Base-by-base conservation (phyloP, 2,113 vertebrate genomes). In the Crotophaga sulcirostris region DNA sequence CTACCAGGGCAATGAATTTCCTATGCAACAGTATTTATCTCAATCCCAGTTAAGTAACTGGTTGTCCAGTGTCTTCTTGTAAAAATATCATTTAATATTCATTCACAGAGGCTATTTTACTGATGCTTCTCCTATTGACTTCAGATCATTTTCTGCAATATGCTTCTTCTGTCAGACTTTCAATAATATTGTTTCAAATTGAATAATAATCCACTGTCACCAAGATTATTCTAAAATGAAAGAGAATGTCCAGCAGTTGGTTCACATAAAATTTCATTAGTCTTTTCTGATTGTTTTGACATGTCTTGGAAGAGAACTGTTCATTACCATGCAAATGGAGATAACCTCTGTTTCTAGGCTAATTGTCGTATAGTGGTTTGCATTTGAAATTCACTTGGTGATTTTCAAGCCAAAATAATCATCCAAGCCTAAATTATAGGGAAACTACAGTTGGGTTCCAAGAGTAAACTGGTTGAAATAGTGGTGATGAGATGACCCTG, bases 321-420 rank as follows among this genome's bases (percentile, higher is more conserved):
- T 94, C 47, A 83, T 95, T 95, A 92, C 45, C 69, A 94, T 74
- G 69, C 62, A 93, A 95, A 93, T 74, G 34, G 69, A 92, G 87
- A 82, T 58, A 96, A 90, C 51, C 73, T 82, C 78, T 92, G 3
- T 85, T 90, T 90, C 19, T 66, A 74, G 36, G 34, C 70, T 94
- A 96, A 92, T 85, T 80, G 38, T 87, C 54, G 63, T 58, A 52
- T 33, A 87, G 51, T 31, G 67, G 16, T 95, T 88, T 63, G 11
- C 55, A 75, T 94, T 56, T 87, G 49, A 93, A 87, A 90, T 87
- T 90, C 28, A 51, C 24, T 40, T 58, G 36, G 42, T 82, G 58
- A 19, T 83, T 95, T 91, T 86, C 44, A 68, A 87, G 51, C 40
- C 93, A 94, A 90, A 84, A 66, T 16, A 76, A 63, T 88, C 19